Base-by-base conservation (phyloP, 2,113 vertebrate genomes). In the Chitala chitala region DNA sequence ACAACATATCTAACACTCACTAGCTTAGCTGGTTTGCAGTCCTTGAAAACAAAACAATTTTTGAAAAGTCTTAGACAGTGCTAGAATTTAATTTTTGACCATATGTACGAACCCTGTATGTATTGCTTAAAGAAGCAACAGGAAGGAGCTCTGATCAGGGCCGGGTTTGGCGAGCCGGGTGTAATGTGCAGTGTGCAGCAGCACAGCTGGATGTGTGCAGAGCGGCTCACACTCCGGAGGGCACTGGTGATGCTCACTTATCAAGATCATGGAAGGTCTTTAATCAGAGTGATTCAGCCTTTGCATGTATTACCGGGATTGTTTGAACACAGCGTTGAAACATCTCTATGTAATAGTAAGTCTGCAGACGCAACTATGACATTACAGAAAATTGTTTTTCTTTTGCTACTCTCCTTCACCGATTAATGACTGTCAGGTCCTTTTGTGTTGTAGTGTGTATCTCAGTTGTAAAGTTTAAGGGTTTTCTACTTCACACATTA, bases 401-500 rank as follows among this genome's bases (percentile, higher is more conserved):
- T 44, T 17, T 24, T 4, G 40, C 40, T 66, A 24, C 64, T 38
- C 38, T 24, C 40, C 36, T 66, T 36, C 40, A 24, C 17, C 4
- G 3, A 59, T 69, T 42, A 69, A 48, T 69, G n/a, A 12, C 24
- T 12, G 2, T 29, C 31, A 46, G 26, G 42, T 44, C 53, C 55
- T 59, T 26, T 72, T 44, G 54, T 58, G 24, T 58, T 72, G 38
- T 10, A 44, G 48, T 71, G 42, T 71, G 36, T 71, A 56, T 56
- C 38, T 26, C 31, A 71, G 50, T 26, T n/a, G 33, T n/a, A 71
- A 33, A 24, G 66, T 50, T 31, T 15, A 71, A 53, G 48, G 69
- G 53, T 15, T 71, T 71, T 51, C 22, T 69, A 7, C 31, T 71
- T 20, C 26, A 69, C 42, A 54, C n/a, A n/a, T 69, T 69, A 17